Percentiles rank a stretch among this genome's conserved stretches.
Evolutionary conservation across 92 coral and sea anemone species (phyloP).

Genomic region (Zoanthus sociatus): DNA sequence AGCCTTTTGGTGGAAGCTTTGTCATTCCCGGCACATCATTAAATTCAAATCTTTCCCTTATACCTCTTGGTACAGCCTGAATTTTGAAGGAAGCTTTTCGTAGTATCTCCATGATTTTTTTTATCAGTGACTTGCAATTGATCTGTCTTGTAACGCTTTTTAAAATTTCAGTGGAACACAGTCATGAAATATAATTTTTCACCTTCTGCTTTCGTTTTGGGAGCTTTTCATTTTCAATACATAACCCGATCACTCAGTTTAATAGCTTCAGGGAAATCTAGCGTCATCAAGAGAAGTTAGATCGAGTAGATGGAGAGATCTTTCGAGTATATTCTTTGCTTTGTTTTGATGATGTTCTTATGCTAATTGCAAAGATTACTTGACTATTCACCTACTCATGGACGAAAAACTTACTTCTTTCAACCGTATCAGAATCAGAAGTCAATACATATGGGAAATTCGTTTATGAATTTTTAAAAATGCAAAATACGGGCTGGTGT

Average conservation of each 20-base stretch:
- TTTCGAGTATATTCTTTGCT: constrained; percentile 1
- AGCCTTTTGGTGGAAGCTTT: constrained; percentile 24
- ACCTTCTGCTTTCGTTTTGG: neutral
- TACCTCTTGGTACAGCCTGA: constrained; percentile 21
- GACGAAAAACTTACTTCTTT: neutral
- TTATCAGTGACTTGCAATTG: neutral
- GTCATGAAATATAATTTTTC: neutral
- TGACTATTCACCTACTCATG: neutral
- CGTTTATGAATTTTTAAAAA: constrained; percentile 20
- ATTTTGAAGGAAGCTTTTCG: constrained; percentile 31
- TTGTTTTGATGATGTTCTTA: constrained; percentile 19
- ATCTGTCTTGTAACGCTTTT: neutral
- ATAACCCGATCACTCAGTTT: neutral
- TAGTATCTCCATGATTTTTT: constrained; percentile 10
- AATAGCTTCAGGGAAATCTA: neutral
- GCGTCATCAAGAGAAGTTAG: neutral
- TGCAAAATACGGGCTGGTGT: constrained; percentile 28
- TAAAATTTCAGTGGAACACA: constrained; percentile 1
- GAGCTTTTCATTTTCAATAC: neutral
- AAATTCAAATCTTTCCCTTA: constrained; percentile 33
- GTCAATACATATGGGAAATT: constrained; percentile 11
- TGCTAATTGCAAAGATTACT: constrained; percentile 1
- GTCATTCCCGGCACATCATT: constrained; percentile 28
- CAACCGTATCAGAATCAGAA: neutral
- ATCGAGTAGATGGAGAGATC: neutral